Evolutionary conservation across 1,140 invertebrate genomes (phyloP), one percentile per base, ranked within the genome.

Genomic region (Yoshiicerus persimilis): DNA sequence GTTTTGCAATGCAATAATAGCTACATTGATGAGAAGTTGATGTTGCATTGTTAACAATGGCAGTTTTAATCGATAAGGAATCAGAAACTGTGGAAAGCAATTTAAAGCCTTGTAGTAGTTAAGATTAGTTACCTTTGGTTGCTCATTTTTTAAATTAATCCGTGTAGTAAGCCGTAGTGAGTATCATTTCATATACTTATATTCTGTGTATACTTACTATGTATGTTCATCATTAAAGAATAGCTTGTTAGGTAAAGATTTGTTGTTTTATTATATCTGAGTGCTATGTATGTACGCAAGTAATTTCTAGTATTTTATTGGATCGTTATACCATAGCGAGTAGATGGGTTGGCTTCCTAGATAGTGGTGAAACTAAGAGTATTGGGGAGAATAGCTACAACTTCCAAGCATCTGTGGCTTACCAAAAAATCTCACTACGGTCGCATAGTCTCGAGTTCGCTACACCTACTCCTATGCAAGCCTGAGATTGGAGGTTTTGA

Each of bases 21-120:
- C 10, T 13, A 32, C 27, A 13, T 70, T 30, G 66, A 70, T 70
- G 66, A 70, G 66, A 30, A 77, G 30, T 34, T 34, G 20, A 34
- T 36, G 30, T 32, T 34, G 30, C 75, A 80, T 80, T 80, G 75
- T 80, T 80, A n/a, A 38, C 75, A 36, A 36, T 32, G 30, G 75
- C 75, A 80, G 75, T 80, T 80, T 80, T n/a, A 56, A 80, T 80
- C 75, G 75, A 80, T 80, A 80, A 80, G 75, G n/a, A 80, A 34
- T 80, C 75, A 80, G 75, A 80, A 80, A 80, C 75, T 80, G 75
- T 80, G 75, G 75, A 80, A 80, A 80, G 32, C 30, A 36, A 80
- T 80, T 80, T 80, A 80, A 36, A 80, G 20, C 30, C 75, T 20
- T 80, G 75, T 80, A 38, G 30, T 6, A 36, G 34, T 36, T 34